Percentiles rank a stretch among this genome's conserved stretches.
Conservation (phyloP, 2,797 vertebrate species). For the Pangasius macronema region DNA sequence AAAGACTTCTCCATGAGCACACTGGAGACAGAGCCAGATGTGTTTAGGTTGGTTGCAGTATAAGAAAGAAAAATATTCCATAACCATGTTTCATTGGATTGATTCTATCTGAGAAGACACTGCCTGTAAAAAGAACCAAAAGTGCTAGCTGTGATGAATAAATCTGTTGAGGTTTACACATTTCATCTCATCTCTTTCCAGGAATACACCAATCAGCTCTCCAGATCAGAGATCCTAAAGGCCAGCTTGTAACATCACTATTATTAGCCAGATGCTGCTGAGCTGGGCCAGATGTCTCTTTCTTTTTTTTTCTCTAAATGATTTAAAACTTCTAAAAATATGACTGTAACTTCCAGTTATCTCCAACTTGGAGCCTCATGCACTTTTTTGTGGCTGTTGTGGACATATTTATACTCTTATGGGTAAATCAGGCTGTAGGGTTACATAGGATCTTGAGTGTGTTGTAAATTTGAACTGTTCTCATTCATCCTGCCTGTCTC, state of each 20-base stretch:
- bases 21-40: slow-evolving; percentile 5
- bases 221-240: slow-evolving; percentile 12
- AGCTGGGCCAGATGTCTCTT: not conserved
- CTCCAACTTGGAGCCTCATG: not conserved
- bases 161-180: not conserved
- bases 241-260: slow-evolving; percentile 9
- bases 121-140: slow-evolving; percentile 26
- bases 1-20: slow-evolving; percentile 14
- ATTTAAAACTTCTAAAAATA: slow-evolving; percentile 14
- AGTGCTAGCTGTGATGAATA: slow-evolving; percentile 12
- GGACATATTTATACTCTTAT: slow-evolving; percentile 7
- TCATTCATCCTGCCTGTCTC: slow-evolving; percentile 37
- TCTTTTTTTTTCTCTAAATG: not conserved
- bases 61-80: not conserved
- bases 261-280: slow-evolving; percentile 8
- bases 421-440: slow-evolving; percentile 33
- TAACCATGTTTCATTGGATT: not conserved
- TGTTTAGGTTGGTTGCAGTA: not conserved
- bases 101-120: not conserved
- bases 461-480: slow-evolving; percentile 51
- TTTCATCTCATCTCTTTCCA: slow-evolving; percentile 20
- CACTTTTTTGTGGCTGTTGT: slow-evolving; percentile 3
- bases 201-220: not conserved
- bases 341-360: slow-evolving; percentile 5
- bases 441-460: slow-evolving; percentile 37